Evolutionary conservation across 2,113 vertebrate genomes (phyloP).

Genomic region (Heteronetta atricapilla): DNA sequence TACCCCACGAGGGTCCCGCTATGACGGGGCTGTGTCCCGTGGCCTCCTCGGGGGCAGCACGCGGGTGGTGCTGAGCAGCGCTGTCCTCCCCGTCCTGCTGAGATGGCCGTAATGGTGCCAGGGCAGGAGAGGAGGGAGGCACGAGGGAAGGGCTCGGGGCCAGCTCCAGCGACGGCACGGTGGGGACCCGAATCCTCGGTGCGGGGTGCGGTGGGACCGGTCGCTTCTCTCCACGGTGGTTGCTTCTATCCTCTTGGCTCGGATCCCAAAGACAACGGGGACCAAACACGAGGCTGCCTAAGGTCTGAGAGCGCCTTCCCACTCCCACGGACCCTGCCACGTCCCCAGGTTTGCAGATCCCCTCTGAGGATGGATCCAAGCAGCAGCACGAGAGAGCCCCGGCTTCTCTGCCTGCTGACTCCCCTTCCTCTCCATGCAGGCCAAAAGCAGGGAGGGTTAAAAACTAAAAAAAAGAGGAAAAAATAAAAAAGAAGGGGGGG

Average conservation of each 20-base stretch:
- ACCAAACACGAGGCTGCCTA: neutral
- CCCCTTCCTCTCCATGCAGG: neutral
- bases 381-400: neutral
- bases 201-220: neutral
- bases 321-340: neutral
- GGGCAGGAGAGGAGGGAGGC: neutral
- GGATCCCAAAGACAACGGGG: neutral
- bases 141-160: neutral
- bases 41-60: neutral
- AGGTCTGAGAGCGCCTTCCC: neutral
- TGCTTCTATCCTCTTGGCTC: neutral
- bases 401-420: neutral
- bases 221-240: neutral
- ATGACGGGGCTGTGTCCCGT: neutral
- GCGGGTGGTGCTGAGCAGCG: neutral
- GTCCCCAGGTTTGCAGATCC: neutral
- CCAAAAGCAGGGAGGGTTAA: neutral
- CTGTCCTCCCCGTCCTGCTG: neutral
- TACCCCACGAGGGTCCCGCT: neutral
- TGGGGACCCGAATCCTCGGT: neutral
- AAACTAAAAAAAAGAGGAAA: too few species aligned
- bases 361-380: neutral
- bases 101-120: neutral
- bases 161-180: neutral
- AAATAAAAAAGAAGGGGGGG: fast-evolving